Evolutionary conservation across 2,888 invertebrate genomes (phyloP).

Genomic region (Drosophila peninsularis): DNA sequence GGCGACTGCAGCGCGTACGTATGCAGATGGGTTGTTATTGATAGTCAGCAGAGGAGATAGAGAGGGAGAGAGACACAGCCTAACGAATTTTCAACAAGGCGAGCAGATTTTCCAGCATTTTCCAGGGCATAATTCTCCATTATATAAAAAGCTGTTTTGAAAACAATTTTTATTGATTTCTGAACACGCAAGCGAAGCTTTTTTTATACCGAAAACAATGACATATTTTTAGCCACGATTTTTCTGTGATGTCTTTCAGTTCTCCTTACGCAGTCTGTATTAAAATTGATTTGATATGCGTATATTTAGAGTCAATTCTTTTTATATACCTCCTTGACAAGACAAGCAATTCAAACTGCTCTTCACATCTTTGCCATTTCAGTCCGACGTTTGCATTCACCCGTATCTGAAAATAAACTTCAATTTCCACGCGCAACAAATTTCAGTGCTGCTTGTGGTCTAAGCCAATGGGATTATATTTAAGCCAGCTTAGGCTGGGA

Average conservation of each 20-base stretch:
- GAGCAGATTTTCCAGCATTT: neutral
- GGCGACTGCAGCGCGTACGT: neutral
- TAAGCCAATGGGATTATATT: constrained; percentile 4
- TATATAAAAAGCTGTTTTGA: no score
- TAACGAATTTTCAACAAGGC: neutral
- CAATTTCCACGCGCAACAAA: constrained; percentile 8
- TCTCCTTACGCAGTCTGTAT: no score
- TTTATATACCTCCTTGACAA: neutral
- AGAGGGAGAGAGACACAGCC: neutral
- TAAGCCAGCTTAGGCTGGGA: constrained; percentile 13
- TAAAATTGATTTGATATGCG: no score
- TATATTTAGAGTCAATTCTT: neutral
- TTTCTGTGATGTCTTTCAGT: no score
- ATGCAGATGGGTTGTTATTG: constrained; percentile 15
- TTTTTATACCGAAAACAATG: no score
- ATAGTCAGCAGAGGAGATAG: neutral
- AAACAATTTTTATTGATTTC: no score
- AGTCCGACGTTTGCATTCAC: neutral
- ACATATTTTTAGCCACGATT: no score
- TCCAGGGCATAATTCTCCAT: no score
- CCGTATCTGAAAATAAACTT: neutral
- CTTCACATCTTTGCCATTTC: neutral
- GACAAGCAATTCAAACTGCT: neutral
- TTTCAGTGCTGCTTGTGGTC: neutral
- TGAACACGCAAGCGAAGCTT: no score